phyloP scores from a whole-genome alignment of 2,113 vertebrate genomes.

The Salvelinus namaycush region DNA sequence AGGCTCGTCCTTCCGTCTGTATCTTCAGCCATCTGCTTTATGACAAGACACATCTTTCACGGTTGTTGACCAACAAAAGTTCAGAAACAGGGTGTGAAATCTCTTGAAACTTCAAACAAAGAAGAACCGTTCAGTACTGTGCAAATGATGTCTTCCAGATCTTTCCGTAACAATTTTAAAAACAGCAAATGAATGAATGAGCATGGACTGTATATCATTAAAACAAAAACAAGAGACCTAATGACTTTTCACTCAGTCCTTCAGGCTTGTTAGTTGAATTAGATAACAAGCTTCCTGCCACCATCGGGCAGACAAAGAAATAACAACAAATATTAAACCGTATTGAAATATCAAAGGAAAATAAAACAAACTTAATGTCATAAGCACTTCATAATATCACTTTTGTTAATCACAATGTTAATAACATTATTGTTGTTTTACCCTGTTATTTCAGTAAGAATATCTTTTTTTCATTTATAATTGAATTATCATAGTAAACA shows the following conservation, averaged over 20 bases:
- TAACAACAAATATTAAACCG: conserved; percentile 57
- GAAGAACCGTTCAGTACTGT: conserved; percentile 28
- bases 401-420: conserved; percentile 72
- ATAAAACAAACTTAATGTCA: conserved; percentile 54
- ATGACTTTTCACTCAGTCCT: conserved; percentile 54
- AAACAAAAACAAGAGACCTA: conserved; percentile 48
- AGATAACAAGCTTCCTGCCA: conserved; percentile 51
- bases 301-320: conserved; percentile 39
- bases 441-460: conserved; percentile 75
- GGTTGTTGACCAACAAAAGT: conserved; percentile 54
- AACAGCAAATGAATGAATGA: conserved; percentile 55
- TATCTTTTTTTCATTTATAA: conserved; percentile 71
- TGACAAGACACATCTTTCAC: conserved; percentile 51
- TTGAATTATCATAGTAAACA: conserved; percentile 72
- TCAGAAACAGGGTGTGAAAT: conserved; percentile 46
- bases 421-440: conserved; percentile 72
- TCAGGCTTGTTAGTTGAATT: conserved; percentile 57
- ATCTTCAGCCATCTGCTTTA: conserved; percentile 41
- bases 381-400: conserved; percentile 59
- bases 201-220: conserved; percentile 35
- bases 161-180: conserved; percentile 30
- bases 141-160: conserved; percentile 49
- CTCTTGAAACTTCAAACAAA: conserved; percentile 46
- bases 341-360: conserved; percentile 42
- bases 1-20: conserved; percentile 67